These are phyloP conservation scores for Cephus pygmeus DNA, from an alignment of 2,888 invertebrate genomes.

Conservation along the genomic window DNA sequence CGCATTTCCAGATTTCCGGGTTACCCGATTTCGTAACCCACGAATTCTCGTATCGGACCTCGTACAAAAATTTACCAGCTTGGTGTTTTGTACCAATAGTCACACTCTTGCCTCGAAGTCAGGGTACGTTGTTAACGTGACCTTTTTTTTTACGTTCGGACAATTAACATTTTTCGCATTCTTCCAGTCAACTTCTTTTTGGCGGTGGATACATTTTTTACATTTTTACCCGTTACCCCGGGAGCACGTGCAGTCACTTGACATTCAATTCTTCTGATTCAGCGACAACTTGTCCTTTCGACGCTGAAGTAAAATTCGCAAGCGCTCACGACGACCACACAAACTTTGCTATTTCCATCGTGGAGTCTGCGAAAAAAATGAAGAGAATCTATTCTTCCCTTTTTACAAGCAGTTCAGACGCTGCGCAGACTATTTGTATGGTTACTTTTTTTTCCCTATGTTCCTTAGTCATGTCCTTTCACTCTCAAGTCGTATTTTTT, in stretches of 20 bases:
- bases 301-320: not conserved
- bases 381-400: not conserved
- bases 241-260: not conserved
- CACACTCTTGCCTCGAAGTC: not conserved
- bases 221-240: not conserved
- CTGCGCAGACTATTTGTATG: not conserved
- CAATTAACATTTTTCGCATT: not conserved
- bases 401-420: not conserved
- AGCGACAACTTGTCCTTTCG: not conserved
- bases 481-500: not conserved
- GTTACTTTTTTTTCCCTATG: not conserved
- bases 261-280: not conserved
- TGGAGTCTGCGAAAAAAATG: not conserved
- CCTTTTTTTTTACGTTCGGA: not conserved
- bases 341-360: conserved; percentile 10
- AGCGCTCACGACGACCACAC: conserved; percentile 8
- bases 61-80: not conserved
- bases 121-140: not conserved
- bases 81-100: not conserved
- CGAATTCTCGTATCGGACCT: not conserved
- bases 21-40: not conserved
- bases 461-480: not conserved
- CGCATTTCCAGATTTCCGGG: not conserved
- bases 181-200: not conserved
- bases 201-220: not conserved